phyloP scores from a whole-genome alignment of 2,797 vertebrate genomes.

The Sarcoramphus papa region DNA sequence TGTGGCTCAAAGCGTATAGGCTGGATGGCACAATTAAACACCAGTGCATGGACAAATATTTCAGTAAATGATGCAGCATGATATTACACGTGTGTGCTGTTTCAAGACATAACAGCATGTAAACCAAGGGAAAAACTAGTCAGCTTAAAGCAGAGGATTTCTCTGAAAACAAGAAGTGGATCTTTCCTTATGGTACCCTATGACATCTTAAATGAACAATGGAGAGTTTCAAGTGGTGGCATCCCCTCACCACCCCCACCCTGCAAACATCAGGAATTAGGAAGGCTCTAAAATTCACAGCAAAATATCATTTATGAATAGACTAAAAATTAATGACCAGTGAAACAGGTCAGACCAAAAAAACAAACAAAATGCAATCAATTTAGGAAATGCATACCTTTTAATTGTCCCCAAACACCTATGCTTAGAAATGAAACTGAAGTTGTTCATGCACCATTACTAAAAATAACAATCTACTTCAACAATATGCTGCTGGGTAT shows the following conservation, averaged over 20 bases:
- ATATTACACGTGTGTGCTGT: not conserved
- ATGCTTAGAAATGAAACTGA: not conserved
- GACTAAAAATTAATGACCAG: constrained; percentile 8
- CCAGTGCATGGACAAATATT: not conserved
- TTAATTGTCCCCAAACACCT: not conserved
- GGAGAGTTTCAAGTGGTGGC: not conserved
- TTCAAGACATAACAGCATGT: not conserved
- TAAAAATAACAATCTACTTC: not conserved
- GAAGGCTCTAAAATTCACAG: not conserved
- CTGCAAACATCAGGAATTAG: not conserved
- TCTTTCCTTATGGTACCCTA: not conserved
- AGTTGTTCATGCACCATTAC: not conserved
- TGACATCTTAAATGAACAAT: not conserved
- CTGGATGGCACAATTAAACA: not conserved
- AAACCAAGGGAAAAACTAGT: not conserved
- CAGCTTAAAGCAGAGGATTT: not conserved
- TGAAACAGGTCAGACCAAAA: not conserved
- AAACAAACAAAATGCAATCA: not conserved
- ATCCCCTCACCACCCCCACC: accelerated
- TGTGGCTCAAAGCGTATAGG: not conserved
- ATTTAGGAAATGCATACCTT: not conserved
- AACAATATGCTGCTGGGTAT: not conserved
- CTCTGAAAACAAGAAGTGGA: not conserved
- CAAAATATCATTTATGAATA: not conserved
- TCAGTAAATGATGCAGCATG: not conserved